Evolutionary conservation across 2,113 vertebrate species (phyloP), one percentile per base, ranked within the genome.

Genomic region (Lamprologus ornatipinnis): DNA sequence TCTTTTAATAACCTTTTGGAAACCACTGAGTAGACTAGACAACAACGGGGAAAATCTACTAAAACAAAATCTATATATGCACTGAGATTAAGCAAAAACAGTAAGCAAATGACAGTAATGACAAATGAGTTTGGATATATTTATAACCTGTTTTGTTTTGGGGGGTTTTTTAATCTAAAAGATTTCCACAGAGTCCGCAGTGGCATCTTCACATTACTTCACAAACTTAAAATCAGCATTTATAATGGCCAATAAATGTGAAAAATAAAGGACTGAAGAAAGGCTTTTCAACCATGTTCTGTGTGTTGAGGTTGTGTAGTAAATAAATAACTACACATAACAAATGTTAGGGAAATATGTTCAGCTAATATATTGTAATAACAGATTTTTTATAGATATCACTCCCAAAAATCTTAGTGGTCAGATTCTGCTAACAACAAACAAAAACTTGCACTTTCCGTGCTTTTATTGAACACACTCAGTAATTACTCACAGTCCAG

Each of bases 161-260:
- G 23, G 23, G 7, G 0, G 0, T 0, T 0, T 3, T 21, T 68
- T 42, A 6, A 60, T 60, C 57, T 60, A 60, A 60, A 60, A 19
- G 15, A 17, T 60, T 60, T 6, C 37, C n/a, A 73, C 57, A 9
- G 65, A 73, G 14, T 17, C 40, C 4, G 4, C 68, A 47, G 21
- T 73, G 21, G 14, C 68, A 47, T 47, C 40, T 75, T 75, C 40
- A 75, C 40, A 75, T 73, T 42, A 26, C 40, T 75, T 75, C 23
- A 75, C 23, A 75, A 65, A 65, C 31, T 73, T 42, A 37, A 37
- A 68, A 37, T 42, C 37, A 26, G 40, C 0, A 4, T 73, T 73
- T 47, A 47, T 47, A 28, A 75, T 2, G 21, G 14, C 2, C 12
- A 26, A 73, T 26, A 45, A 73, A 73, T 23, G 12, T 70, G 12